Percentiles rank a stretch among this genome's conserved stretches.
phyloP scores from a whole-genome alignment of 2,797 vertebrate genomes.

The Myiotriccus ornatus region DNA sequence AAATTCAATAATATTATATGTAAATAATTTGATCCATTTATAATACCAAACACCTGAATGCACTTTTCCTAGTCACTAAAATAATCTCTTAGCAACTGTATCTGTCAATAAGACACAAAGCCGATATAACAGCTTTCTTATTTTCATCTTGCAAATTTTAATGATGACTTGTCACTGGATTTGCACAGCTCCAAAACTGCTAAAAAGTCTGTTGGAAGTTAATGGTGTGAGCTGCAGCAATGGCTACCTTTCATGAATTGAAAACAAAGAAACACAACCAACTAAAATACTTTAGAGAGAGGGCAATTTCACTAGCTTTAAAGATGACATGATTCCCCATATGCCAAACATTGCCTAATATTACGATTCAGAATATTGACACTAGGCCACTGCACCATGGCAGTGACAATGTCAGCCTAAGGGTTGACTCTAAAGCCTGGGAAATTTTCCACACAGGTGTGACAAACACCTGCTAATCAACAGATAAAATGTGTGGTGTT shows the following conservation, averaged over 20 bases:
- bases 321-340: not conserved
- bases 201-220: not conserved
- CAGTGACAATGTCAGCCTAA: not conserved
- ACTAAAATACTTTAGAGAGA: not conserved
- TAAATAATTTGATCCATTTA: not conserved
- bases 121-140: not conserved
- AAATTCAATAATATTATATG: not conserved
- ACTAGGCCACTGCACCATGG: no score
- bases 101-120: not conserved
- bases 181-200: not conserved
- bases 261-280: not conserved
- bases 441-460: not conserved
- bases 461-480: not conserved
- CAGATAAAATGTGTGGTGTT: not conserved
- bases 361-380: not conserved
- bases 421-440: not conserved
- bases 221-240: not conserved
- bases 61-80: not conserved
- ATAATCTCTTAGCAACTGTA: not conserved
- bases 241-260: not conserved
- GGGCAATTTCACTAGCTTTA: not conserved
- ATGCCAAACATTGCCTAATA: not conserved
- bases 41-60: not conserved
- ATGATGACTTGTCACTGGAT: not conserved
- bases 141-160: not conserved